phyloP scores from a whole-genome alignment of 2,113 vertebrate species.

The Copsychus sechellarum region DNA sequence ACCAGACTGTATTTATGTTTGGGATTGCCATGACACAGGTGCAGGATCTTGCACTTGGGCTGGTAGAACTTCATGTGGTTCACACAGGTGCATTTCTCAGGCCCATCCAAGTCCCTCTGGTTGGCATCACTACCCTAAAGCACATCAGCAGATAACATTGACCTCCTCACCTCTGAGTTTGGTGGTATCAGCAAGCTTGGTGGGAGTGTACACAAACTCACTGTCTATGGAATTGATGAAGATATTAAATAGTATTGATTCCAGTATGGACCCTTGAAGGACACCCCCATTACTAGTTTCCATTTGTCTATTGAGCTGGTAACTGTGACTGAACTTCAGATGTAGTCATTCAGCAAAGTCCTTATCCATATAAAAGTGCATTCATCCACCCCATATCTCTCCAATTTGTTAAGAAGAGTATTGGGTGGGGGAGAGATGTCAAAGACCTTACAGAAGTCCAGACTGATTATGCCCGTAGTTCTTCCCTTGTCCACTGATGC shows the following conservation, averaged over 20 bases:
- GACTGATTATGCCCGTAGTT: not conserved
- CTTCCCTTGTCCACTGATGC: not conserved
- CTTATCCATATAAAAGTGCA: not conserved
- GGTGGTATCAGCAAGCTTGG: not conserved
- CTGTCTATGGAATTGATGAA: not conserved
- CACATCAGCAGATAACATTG: rapidly evolving
- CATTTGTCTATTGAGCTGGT: not conserved
- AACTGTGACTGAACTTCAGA: not conserved
- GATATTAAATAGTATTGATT: not conserved
- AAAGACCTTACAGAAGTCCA: not conserved
- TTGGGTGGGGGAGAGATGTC: no score
- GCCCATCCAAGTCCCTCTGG: not conserved
- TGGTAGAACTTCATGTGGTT: not conserved
- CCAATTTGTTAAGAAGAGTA: not conserved
- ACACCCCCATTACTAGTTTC: not conserved
- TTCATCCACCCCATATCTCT: not conserved
- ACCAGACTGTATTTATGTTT: not conserved
- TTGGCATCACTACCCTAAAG: not conserved
- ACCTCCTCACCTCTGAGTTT: not conserved
- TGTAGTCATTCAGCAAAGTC: rapidly evolving
- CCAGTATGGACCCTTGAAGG: not conserved
- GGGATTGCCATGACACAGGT: not conserved
- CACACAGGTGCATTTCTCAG: not conserved
- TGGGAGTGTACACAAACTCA: not conserved
- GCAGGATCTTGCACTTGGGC: not conserved